These are phyloP conservation scores for Macrosteles quadrilineatus DNA, from an alignment of 1,140 invertebrate genomes.

Conservation along the genomic window DNA sequence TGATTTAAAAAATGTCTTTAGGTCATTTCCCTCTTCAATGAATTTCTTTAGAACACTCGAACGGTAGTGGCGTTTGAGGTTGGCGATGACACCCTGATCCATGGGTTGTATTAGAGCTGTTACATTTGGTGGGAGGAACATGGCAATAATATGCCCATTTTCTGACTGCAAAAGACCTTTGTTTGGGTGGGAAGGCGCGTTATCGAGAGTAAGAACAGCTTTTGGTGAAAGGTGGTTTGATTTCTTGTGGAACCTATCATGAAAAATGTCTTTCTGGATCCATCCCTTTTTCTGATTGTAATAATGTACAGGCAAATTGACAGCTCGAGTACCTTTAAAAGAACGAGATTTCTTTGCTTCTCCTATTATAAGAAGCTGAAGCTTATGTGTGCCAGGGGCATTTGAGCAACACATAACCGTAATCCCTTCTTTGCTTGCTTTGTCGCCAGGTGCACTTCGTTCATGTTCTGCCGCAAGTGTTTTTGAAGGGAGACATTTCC, in stretches of 20 bases:
- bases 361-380: slow-evolving; percentile 47
- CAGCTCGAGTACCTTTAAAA: slow-evolving; percentile 28
- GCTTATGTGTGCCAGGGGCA: slow-evolving; percentile 43
- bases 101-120: not conserved
- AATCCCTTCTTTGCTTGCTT: slow-evolving; percentile 48
- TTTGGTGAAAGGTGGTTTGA: not conserved
- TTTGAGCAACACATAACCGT: slow-evolving; percentile 48
- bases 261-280: slow-evolving; percentile 7
- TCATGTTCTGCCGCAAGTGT: slow-evolving; percentile 43
- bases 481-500: slow-evolving; percentile 47
- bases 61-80: not conserved
- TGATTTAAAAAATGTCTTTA: slow-evolving; percentile 25
- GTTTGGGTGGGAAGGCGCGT: slow-evolving; percentile 20
- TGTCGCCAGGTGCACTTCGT: slow-evolving; percentile 44
- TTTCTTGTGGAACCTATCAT: not conserved
- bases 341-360: slow-evolving; percentile 44
- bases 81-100: not conserved
- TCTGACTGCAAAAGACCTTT: slow-evolving; percentile 17
- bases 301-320: slow-evolving; percentile 21
- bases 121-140: slow-evolving; percentile 7
- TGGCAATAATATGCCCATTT: slow-evolving; percentile 20
- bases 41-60: not conserved
- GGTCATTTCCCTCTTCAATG: not conserved
- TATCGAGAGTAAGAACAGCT: slow-evolving; percentile 17
- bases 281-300: slow-evolving; percentile 24